Conservation (phyloP, 2,113 vertebrate species). For the Cheirogaleus medius region DNA sequence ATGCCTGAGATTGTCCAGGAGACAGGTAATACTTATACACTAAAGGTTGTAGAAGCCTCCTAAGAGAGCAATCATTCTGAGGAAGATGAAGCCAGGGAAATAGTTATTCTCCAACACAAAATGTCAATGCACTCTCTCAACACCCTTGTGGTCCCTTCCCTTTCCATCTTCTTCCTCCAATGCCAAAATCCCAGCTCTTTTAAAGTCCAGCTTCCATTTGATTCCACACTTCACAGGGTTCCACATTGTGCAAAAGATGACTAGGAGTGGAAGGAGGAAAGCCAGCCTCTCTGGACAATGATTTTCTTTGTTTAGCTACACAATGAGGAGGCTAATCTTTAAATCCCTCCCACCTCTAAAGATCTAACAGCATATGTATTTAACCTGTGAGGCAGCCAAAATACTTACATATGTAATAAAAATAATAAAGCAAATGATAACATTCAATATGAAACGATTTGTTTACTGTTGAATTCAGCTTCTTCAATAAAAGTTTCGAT, state of each 20-base stretch:
- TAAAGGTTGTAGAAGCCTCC: not conserved
- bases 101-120: not conserved
- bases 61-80: not conserved
- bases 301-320: not conserved
- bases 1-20: not conserved
- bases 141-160: not conserved
- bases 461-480: not conserved
- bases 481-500: not conserved
- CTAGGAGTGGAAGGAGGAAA: rapidly evolving
- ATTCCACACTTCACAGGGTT: not conserved
- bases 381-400: not conserved
- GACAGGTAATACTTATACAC: not conserved
- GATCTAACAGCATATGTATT: not conserved
- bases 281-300: not conserved
- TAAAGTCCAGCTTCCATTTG: no score
- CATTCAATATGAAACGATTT: not conserved
- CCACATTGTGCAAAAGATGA: not conserved
- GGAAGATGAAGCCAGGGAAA: not conserved
- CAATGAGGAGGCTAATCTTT: not conserved
- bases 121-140: not conserved
- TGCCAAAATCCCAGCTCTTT: not conserved
- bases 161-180: not conserved
- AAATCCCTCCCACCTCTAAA: not conserved
- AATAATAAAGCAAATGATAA: not conserved
- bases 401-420: not conserved